phyloP scores from a whole-genome alignment of 2,113 vertebrate species.

The Cranoglanis bouderius region DNA sequence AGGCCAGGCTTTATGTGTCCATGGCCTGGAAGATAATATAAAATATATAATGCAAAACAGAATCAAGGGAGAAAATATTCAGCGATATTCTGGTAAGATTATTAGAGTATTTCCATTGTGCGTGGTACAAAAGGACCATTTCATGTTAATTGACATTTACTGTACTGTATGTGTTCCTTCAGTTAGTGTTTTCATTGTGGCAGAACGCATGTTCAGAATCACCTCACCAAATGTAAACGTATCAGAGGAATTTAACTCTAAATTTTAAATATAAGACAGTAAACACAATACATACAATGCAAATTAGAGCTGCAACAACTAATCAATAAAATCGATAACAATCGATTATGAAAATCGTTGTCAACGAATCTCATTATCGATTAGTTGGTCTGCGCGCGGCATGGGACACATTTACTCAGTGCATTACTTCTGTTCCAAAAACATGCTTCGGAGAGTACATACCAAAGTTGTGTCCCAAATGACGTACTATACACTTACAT shows the following conservation, averaged over 20 bases:
- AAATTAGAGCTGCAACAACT: too few species aligned
- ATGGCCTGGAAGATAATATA: not conserved
- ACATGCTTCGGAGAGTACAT: too few species aligned
- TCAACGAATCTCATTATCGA: too few species aligned
- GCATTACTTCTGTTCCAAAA: too few species aligned
- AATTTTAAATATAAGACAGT: not conserved
- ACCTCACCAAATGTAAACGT: not conserved
- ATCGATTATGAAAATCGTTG: too few species aligned
- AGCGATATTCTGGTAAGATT: too few species aligned
- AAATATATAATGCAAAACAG: not conserved
- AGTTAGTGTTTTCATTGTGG: not conserved
- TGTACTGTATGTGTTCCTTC: not conserved
- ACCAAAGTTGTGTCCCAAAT: too few species aligned
- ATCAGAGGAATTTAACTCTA: not conserved
- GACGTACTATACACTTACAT: too few species aligned
- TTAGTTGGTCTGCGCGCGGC: too few species aligned
- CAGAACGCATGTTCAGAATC: not conserved
- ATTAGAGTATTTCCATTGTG: too few species aligned
- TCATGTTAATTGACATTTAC: not conserved
- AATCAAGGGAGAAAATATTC: not conserved
- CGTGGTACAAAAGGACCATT: not conserved
- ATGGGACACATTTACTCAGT: too few species aligned
- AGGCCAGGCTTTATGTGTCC: slow-evolving; percentile 51
- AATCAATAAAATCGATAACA: too few species aligned
- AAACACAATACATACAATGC: not conserved